Evolutionary conservation across 2,113 vertebrate species (phyloP), one percentile per base, ranked within the genome.

Genomic region (Myanophis thanlyinensis): DNA sequence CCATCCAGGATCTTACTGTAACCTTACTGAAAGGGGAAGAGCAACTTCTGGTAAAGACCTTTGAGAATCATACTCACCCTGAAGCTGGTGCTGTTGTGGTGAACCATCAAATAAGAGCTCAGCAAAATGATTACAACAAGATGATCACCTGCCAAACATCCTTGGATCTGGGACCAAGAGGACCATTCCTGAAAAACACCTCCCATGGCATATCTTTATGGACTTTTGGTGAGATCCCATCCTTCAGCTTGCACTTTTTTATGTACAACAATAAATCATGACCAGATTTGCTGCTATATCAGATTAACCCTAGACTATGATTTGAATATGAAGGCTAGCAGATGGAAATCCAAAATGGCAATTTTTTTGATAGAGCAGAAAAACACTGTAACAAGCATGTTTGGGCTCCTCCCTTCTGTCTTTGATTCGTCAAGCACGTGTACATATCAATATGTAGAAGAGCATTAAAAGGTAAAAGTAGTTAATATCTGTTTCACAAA

Each of bases 1-100:
- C 98, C 0, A 98, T 98, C 87, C 97, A 97, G 95, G 98, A 98
- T 95, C 97, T 99, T 93, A 98, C 96, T n/a, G 96, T 99, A 94
- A 97, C 94, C 90, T 98, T 98, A 97, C 97, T 97, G 94, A 95
- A 93, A 92, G 98, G 97, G 4, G 96, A 95, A 84, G 96, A 93
- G 1, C 94, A 97, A 91, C 97, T 98, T 89, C 97, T 98, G 91
- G 98, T 96, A 54, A 97, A 98, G 95, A 98, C 97, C 7, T 98
- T 98, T 93, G 93, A 98, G 85, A 97, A 98, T 88, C 97, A 97
- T 80, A 97, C 96, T 0, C 92, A 96, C 18, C 89, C 93, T 0
- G 11, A 94, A 48, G 52, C 92, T 22, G 92, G 90, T 49, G 90
- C 94, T 2, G 91, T 96, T 90, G 95, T 93, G 2, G 59, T 96